Evolutionary conservation across 2,888 invertebrate genomes (phyloP).

Genomic region (Empis livida): DNA sequence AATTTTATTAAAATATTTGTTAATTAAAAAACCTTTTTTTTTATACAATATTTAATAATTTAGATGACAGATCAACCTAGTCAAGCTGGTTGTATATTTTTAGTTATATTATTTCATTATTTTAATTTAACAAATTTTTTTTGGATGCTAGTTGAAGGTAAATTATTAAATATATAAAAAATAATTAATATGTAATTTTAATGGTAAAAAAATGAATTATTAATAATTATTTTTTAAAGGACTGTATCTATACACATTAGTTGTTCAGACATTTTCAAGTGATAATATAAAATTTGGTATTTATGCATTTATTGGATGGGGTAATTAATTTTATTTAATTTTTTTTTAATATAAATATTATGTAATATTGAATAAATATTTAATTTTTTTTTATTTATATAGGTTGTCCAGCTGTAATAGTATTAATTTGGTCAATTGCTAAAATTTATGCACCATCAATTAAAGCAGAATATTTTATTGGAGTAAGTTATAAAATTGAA

Average conservation of each 20-base stretch:
- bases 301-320: conserved; percentile 77
- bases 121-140: conserved; percentile 90
- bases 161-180: conserved; percentile 12
- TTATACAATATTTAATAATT: conserved; percentile 7
- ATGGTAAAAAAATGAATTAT: background rate
- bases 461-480: conserved; percentile 29
- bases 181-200: background rate
- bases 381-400: conserved; percentile 1
- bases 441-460: conserved; percentile 27
- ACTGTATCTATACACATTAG: conserved; percentile 72
- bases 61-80: conserved; percentile 45
- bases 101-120: conserved; percentile 75
- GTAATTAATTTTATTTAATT: conserved; percentile 43
- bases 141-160: conserved; percentile 98
- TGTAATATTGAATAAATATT: background rate
- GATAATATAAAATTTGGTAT: conserved; percentile 72
- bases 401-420: conserved; percentile 31
- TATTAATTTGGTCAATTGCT: conserved; percentile 29
- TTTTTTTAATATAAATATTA: background rate
- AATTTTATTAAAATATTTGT: background rate
- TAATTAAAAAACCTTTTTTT: background rate
- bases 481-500: conserved; percentile 20
- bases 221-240: conserved; percentile 42
- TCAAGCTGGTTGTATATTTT: conserved; percentile 44
- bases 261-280: conserved; percentile 73